Conservation (phyloP, 2,888 invertebrate species). For the Uloborus plumipes region DNA sequence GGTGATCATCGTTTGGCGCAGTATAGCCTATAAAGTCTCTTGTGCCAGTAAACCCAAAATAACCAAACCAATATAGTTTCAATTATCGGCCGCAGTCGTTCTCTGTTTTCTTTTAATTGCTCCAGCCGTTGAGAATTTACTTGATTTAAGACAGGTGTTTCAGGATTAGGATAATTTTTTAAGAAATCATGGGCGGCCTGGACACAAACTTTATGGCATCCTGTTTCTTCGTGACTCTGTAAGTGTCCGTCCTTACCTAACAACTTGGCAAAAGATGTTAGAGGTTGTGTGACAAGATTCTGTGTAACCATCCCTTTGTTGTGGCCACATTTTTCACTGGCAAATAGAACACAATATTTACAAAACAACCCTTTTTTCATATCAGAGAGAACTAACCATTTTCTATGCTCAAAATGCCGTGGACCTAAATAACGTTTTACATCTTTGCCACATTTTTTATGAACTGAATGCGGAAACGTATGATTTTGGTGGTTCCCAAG, state of each 20-base stretch:
- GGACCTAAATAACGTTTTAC: neutral
- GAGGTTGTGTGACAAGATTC: neutral
- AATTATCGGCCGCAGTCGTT: neutral
- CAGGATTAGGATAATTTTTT: neutral
- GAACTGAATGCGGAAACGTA: neutral
- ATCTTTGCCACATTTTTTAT: slow-evolving; percentile 1
- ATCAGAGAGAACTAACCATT: neutral
- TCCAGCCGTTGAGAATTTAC: neutral
- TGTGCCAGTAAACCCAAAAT: too few species aligned
- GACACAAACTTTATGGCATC: neutral
- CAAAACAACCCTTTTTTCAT: neutral
- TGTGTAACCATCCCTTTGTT: neutral
- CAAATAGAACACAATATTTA: neutral
- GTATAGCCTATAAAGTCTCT: too few species aligned
- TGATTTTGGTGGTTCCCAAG: neutral
- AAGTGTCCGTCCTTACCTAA: neutral
- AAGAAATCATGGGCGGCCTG: neutral
- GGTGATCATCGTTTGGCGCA: too few species aligned
- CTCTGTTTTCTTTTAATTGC: slow-evolving; percentile 1
- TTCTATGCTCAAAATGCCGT: neutral
- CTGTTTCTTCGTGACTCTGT: neutral
- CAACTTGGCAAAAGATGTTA: neutral
- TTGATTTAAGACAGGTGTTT: neutral
- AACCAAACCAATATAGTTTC: too few species aligned
- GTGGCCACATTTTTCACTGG: slow-evolving; percentile 1